These are phyloP conservation scores for Heliconius sara DNA, from an alignment of 2,888 invertebrate species.

Conservation along the genomic window DNA sequence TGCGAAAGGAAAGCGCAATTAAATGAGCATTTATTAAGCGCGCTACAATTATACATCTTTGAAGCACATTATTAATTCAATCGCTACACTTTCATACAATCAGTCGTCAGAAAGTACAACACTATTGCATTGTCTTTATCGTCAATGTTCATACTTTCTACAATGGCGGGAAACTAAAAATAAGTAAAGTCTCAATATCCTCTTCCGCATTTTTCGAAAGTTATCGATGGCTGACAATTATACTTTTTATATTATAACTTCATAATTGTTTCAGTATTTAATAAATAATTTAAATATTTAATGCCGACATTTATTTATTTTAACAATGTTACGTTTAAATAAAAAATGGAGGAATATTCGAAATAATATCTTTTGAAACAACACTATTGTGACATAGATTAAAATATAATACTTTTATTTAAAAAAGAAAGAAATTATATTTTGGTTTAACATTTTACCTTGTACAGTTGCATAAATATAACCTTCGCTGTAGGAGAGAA, in stretches of 20 bases:
- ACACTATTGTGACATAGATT: too few relatives aligned
- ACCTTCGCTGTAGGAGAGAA: slow-evolving; percentile 24
- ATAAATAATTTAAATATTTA: background rate
- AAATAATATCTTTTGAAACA: too few relatives aligned
- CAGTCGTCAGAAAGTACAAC: slow-evolving; percentile 31
- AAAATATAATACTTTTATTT: too few relatives aligned
- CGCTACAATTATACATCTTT: slow-evolving; percentile 40
- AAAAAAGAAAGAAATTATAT: background rate
- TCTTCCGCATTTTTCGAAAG: slow-evolving; percentile 38
- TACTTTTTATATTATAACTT: background rate
- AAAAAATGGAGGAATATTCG: too few relatives aligned
- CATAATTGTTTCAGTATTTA: background rate
- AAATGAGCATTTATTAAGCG: slow-evolving; percentile 33
- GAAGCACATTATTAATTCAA: slow-evolving; percentile 33
- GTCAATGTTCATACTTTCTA: slow-evolving; percentile 41
- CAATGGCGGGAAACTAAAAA: slow-evolving; percentile 33
- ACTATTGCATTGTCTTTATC: slow-evolving; percentile 40
- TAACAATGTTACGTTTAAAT: too few relatives aligned
- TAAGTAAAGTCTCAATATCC: slow-evolving; percentile 32
- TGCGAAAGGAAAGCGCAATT: slow-evolving; percentile 38
- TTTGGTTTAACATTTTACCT: background rate
- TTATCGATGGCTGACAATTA: slow-evolving; percentile 21
- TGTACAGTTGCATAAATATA: slow-evolving; percentile 4
- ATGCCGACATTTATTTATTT: too few relatives aligned
- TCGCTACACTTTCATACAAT: slow-evolving; percentile 41